These are phyloP conservation scores for Drosophila sp. DNA, from an alignment of 1,140 invertebrate species.

Conservation along the genomic window DNA sequence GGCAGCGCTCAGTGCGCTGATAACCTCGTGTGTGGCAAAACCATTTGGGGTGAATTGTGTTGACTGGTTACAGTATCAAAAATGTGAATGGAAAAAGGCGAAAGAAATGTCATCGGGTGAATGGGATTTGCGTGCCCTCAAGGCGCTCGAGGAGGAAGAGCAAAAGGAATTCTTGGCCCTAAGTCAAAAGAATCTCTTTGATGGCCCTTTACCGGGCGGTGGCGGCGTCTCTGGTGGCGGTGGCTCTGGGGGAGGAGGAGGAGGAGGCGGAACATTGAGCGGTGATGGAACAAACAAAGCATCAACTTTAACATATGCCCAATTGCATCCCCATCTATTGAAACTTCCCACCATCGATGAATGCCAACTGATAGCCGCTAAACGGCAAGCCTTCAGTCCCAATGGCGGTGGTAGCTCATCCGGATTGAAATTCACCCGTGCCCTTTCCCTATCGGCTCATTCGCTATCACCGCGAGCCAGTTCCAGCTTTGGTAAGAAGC, in stretches of 20 bases:
- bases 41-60: slow-evolving; percentile 27
- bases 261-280: slow-evolving; percentile 4
- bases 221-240: slow-evolving; percentile 28
- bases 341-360: slow-evolving; percentile 77
- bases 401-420: slow-evolving; percentile 37
- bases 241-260: slow-evolving; percentile 1
- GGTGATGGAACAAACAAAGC: slow-evolving; percentile 13
- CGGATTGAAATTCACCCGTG: slow-evolving; percentile 68
- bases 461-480: slow-evolving; percentile 54
- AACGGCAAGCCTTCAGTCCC: slow-evolving; percentile 43
- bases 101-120: slow-evolving; percentile 76
- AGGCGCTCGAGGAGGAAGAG: slow-evolving; percentile 81
- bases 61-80: neutral
- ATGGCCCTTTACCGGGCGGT: slow-evolving; percentile 53
- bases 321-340: slow-evolving; percentile 72
- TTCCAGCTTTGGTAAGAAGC: slow-evolving; percentile 61
- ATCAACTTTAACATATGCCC: slow-evolving; percentile 56
- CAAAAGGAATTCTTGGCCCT: slow-evolving; percentile 74
- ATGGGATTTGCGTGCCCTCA: slow-evolving; percentile 79
- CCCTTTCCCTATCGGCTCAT: slow-evolving; percentile 74
- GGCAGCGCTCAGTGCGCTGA: slow-evolving; percentile 55
- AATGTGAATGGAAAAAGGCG: slow-evolving; percentile 38
- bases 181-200: slow-evolving; percentile 71
- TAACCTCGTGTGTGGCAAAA: slow-evolving; percentile 58
- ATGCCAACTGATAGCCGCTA: slow-evolving; percentile 66